Evolutionary conservation across 1,140 invertebrate genomes (phyloP), one percentile per base, ranked within the genome.

Genomic region (Calliopsis andreniformis): DNA sequence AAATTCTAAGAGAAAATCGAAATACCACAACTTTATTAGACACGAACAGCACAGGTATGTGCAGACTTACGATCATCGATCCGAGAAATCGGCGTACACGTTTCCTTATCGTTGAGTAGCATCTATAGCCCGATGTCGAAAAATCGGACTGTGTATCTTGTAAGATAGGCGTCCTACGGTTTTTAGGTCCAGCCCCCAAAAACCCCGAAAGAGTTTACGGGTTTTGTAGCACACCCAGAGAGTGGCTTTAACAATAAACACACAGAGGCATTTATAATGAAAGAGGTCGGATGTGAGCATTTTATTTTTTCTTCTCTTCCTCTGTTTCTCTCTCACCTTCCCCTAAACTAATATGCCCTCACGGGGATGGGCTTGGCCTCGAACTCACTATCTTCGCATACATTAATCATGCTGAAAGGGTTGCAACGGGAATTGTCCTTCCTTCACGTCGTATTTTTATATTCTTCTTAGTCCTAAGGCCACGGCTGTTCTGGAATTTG

Each of bases 321-420:
- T 3, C 35, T 14, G 20, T 3, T 30, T 12, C 30, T 8, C 2
- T 32, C 20, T 51, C 63, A 12, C 42, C 30, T 30, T 14, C 10
- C 25, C 43, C 62, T 63, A 35, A 77, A 78, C 69, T 53, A 78
- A 85, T 86, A 83, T 61, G 78, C 73, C 61, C 61, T 55, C 67
- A 3, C 47, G 49, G 73, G 67, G 67, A 71, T 66, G 79, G 71
- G 56, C 35, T 67, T 47, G 72, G 49, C 71, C 61, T 45, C 42
- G 53, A 61, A 56, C 72, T 47, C 69, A 56, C 81, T 82, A 85
- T 86, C 84, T 85, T 83, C 73, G 79, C 84, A 68, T 64, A 66
- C 85, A 86, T 86, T 86, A 86, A 86, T 86, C 85, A 86, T 80
- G 51, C 59, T 25, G 76, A 82, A 86, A 84, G 83, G 81, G 84